These are phyloP conservation scores for Baryphthengus martii DNA, from an alignment of 2,113 vertebrate species.

Conservation along the genomic window DNA sequence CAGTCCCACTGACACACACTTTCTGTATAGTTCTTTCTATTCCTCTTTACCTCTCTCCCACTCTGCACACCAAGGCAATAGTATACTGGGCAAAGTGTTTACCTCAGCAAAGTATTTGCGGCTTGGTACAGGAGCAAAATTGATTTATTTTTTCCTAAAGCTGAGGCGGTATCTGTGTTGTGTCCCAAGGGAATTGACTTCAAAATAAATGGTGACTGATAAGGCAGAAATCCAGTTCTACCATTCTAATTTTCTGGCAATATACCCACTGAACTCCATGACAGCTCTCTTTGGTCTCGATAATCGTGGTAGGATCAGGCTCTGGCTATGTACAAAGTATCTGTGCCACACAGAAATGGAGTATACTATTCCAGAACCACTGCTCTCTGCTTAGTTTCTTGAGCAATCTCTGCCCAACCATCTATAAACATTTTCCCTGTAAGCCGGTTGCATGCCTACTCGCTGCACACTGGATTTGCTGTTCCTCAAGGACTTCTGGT, in stretches of 20 bases:
- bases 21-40: background rate
- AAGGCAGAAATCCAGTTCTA: background rate
- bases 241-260: background rate
- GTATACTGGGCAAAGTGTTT: background rate
- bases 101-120: background rate
- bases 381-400: background rate
- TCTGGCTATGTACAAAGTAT: background rate
- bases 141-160: background rate
- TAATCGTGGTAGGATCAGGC: background rate
- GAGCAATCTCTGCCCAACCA: background rate
- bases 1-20: background rate
- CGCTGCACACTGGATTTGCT: constrained; percentile 41
- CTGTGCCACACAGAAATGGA: background rate
- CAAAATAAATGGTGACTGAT: background rate
- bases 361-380: background rate
- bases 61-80: background rate
- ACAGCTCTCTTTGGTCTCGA: background rate
- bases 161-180: background rate
- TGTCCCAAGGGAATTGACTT: constrained; percentile 1
- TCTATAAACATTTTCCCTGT: constrained; percentile 37
- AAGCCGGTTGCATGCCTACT: constrained; percentile 16
- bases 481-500: constrained; percentile 28
- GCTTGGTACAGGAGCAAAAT: background rate
- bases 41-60: background rate
- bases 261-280: background rate